Evolutionary conservation across 2,113 vertebrate genomes (phyloP), one percentile per base, ranked within the genome.

Genomic region (Dicentrarchus labrax): DNA sequence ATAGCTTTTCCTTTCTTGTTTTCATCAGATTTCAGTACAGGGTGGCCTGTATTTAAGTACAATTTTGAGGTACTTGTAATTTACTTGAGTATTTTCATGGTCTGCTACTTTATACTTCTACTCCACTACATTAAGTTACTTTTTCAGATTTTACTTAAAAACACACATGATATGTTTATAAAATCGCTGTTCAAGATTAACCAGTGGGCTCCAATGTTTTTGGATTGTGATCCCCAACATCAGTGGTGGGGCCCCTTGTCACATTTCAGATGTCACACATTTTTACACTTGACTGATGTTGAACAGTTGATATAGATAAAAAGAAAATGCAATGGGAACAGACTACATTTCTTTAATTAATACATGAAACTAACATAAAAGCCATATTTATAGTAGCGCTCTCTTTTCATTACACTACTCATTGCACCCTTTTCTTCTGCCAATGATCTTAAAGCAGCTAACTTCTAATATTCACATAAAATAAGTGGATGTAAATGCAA

Each of bases 1-100:
- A 91, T 89, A 57, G 84, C 87, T 85, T 89, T 76, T 93, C 89
- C 70, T 69, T 56, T 73, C 81, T 61, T 61, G 75, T 89, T 89
- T 86, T 57, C 83, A 75, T 91, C 89, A 90, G 57, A 86, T 78
- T 82, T 83, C 72, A 61, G 76, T 30, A 30, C 72, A 85, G 69
- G 62, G 75, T 78, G 77, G 79, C 56, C 72, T 47, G 30, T 30
- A 30, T 30, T 30, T 30, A 30, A 30, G 30, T 30, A 30, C 30
- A 30, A 2, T 30, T 30, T 30, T 17, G 1, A 38, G 21, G 13
- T 30, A 30, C 2, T 30, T 30, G 30, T 30, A 30, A 30, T 30
- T 30, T 60, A 39, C 48, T 64, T 39, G 11, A 72, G 60, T 72
- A 21, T 73, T 51, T 60, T 8, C 16, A 38, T 22, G 5, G 9